These are phyloP conservation scores for Netelia fuscicornis DNA, from an alignment of 2,888 invertebrate genomes.

Conservation along the genomic window DNA sequence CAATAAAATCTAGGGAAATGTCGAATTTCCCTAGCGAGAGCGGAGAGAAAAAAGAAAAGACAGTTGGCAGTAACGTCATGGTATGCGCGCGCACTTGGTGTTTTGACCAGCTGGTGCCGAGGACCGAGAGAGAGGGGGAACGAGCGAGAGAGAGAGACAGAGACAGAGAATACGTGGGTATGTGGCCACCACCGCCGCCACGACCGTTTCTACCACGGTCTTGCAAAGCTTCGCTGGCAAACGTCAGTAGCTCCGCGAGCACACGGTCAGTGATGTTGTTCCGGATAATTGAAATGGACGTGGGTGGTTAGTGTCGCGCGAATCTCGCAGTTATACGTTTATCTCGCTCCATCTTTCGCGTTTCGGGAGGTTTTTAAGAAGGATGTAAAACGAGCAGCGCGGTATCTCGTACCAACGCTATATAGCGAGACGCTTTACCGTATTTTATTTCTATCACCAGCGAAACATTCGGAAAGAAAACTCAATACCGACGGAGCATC, in stretches of 20 bases:
- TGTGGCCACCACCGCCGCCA: neutral
- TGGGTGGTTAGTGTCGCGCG: slow-evolving; percentile 58
- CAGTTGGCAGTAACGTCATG: neutral
- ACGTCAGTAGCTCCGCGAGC: slow-evolving; percentile 65
- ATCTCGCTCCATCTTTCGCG: neutral
- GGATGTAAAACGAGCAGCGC: slow-evolving; percentile 28
- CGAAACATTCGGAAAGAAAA: neutral
- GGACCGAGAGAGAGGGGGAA: neutral
- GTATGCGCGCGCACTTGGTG: slow-evolving; percentile 13
- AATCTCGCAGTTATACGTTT: slow-evolving; percentile 23
- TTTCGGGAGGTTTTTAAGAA: neutral
- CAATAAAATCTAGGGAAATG: neutral
- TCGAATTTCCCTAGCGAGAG: neutral
- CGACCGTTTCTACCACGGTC: neutral
- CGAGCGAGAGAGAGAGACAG: neutral
- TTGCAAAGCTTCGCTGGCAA: slow-evolving; percentile 33
- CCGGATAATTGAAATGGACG: slow-evolving; percentile 43
- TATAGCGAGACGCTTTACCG: slow-evolving; percentile 33
- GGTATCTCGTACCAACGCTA: slow-evolving; percentile 55
- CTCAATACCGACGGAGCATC: neutral
- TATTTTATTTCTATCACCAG: slow-evolving; percentile 24
- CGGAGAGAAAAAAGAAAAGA: neutral
- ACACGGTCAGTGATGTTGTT: slow-evolving; percentile 59
- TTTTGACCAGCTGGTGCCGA: slow-evolving; percentile 41
- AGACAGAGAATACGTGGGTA: neutral